phyloP scores from a whole-genome alignment of 2,113 vertebrate species.

The Corythornis madagascariensis region DNA sequence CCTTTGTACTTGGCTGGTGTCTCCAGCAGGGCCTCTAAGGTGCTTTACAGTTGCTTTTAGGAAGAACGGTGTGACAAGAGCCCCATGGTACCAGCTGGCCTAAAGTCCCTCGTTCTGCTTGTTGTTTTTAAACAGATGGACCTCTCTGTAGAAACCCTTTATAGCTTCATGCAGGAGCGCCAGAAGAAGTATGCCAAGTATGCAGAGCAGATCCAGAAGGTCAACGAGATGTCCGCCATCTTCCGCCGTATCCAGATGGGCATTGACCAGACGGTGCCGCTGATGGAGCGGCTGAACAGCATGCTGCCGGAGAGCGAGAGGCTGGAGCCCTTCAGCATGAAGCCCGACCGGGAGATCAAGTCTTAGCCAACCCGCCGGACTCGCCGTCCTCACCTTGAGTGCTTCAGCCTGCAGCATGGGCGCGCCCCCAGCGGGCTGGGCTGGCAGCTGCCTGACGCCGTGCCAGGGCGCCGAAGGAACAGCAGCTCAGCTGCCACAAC shows the following conservation, averaged over 20 bases:
- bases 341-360: conserved; percentile 79
- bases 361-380: not conserved
- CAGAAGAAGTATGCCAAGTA: conserved; percentile 98
- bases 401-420: not conserved
- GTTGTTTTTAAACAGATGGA: conserved; percentile 85
- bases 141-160: conserved; percentile 90
- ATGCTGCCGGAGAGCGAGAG: conserved; percentile 91
- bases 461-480: not conserved
- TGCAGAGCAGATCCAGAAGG: conserved; percentile 98
- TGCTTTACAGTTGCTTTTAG: not conserved
- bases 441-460: not conserved
- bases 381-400: not conserved
- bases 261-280: conserved; percentile 93
- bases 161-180: conserved; percentile 96
- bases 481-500: not conserved
- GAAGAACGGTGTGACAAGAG: not conserved
- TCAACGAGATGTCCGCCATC: conserved; percentile 98
- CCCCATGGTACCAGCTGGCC: not conserved
- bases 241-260: conserved; percentile 97
- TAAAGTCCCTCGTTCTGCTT: not conserved
- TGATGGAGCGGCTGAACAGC: conserved; percentile 96
- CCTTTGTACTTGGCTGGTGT: not conserved
- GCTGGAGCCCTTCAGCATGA: conserved; percentile 95
- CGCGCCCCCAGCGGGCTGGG: accelerated
- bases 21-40: not conserved